Conservation (phyloP, 2,888 invertebrate species). For the Pardosa pseudoannulata region DNA sequence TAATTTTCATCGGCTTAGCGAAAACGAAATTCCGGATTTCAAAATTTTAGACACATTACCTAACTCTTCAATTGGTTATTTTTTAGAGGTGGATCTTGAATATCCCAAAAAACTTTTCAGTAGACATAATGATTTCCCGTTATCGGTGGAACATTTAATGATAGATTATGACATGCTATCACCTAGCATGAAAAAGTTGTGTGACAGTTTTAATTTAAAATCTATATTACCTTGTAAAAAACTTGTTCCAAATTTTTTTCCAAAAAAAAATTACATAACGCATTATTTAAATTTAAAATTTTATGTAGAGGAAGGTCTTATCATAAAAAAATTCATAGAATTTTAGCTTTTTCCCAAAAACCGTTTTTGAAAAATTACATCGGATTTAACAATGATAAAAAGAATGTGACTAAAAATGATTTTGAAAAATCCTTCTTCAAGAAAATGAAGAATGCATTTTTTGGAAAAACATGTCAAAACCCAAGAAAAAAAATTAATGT, state of each 20-base stretch:
- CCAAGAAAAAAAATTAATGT: constrained; percentile 7
- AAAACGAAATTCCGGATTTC: background rate
- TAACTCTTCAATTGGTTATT: background rate
- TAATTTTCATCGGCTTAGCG: background rate
- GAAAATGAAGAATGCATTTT: constrained; percentile 23
- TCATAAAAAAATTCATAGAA: constrained; percentile 34
- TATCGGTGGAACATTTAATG: background rate
- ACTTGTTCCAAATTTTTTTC: background rate
- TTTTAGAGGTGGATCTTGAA: background rate
- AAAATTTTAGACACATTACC: background rate
- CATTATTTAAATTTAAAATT: constrained; percentile 46
- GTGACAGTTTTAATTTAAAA: background rate
- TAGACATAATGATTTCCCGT: background rate
- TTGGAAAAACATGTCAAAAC: constrained; percentile 25
- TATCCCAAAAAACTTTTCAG: background rate
- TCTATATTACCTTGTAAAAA: background rate
- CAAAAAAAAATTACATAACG: constrained; percentile 30
- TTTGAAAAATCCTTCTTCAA: constrained; percentile 23
- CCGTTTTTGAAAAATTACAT: constrained; percentile 22
- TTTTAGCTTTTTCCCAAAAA: constrained; percentile 24
- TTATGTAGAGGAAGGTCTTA: constrained; percentile 24
- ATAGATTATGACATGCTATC: background rate
- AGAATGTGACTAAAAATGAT: background rate
- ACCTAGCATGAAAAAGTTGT: background rate
- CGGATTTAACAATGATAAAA: constrained; percentile 31